phyloP scores from a whole-genome alignment of 2,113 vertebrate species.

The Oncorhynchus tshawytscha region DNA sequence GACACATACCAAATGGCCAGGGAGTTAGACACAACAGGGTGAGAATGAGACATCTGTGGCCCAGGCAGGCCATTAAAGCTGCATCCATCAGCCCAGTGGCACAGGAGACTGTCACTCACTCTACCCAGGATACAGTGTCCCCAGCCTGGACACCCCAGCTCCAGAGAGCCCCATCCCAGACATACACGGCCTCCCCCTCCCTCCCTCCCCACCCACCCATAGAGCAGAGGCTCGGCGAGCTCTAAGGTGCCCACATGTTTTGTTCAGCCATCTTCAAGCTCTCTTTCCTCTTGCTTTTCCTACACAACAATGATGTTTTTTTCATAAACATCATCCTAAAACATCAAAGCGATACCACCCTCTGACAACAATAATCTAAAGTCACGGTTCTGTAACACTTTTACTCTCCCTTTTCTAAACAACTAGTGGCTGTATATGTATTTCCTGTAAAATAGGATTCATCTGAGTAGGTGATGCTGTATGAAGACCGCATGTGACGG shows the following conservation, averaged over 20 bases:
- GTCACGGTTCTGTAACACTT: not conserved
- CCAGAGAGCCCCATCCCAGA: not conserved
- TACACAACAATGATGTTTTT: not conserved
- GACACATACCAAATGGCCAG: slow-evolving; percentile 11
- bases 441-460: not conserved
- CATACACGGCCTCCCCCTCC: not conserved
- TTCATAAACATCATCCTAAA: not conserved
- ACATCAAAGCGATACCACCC: slow-evolving; percentile 11
- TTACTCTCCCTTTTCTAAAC: not conserved
- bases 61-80: not conserved
- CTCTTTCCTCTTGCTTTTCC: not conserved
- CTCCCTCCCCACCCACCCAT: no score
- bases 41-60: slow-evolving; percentile 21
- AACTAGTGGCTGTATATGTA: slow-evolving; percentile 1
- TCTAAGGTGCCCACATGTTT: not conserved
- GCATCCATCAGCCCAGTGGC: not conserved
- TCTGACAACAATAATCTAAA: not conserved
- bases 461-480: not conserved
- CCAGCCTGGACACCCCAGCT: no score
- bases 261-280: not conserved
- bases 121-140: not conserved
- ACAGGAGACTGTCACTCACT: not conserved
- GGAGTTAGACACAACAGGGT: slow-evolving; percentile 13
- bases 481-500: not conserved
- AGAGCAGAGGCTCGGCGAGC: no score